These are phyloP conservation scores for Cyprinodon diabolis DNA, from an alignment of 2,797 vertebrate genomes.

Conservation along the genomic window DNA sequence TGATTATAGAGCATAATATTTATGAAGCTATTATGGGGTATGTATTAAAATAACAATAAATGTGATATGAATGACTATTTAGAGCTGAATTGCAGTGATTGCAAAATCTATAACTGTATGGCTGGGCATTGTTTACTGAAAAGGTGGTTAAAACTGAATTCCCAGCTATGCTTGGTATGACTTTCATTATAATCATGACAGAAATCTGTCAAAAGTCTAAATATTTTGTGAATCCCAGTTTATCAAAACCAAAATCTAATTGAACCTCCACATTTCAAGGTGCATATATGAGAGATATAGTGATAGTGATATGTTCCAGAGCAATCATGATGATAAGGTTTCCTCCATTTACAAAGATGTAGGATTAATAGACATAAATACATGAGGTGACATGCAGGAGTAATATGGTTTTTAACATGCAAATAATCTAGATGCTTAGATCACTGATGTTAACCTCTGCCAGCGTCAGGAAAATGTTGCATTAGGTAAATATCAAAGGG, in stretches of 20 bases:
- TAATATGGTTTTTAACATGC: slow-evolving; percentile 8
- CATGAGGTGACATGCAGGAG: slow-evolving; percentile 23
- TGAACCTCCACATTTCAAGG: no score
- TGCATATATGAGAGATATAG: no score
- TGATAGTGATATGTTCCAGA: background rate
- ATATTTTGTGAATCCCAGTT: background rate
- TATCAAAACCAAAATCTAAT: no score
- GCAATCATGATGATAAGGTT: background rate
- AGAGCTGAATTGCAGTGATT: background rate
- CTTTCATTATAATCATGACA: no score
- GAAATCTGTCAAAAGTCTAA: background rate
- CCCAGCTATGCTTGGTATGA: background rate
- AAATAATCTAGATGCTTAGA: slow-evolving; percentile 7
- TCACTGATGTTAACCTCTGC: background rate
- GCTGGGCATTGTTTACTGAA: no score
- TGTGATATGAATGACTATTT: no score
- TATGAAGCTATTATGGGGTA: no score
- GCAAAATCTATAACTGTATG: no score
- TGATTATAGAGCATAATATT: background rate
- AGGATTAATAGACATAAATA: background rate
- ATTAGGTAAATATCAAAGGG: slow-evolving; percentile 3
- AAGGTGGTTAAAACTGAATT: background rate
- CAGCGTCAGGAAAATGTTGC: background rate
- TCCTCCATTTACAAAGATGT: no score
- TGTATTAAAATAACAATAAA: no score